Evolutionary conservation across 2,888 invertebrate species (phyloP).

Genomic region (Strigamia transsilvanica): DNA sequence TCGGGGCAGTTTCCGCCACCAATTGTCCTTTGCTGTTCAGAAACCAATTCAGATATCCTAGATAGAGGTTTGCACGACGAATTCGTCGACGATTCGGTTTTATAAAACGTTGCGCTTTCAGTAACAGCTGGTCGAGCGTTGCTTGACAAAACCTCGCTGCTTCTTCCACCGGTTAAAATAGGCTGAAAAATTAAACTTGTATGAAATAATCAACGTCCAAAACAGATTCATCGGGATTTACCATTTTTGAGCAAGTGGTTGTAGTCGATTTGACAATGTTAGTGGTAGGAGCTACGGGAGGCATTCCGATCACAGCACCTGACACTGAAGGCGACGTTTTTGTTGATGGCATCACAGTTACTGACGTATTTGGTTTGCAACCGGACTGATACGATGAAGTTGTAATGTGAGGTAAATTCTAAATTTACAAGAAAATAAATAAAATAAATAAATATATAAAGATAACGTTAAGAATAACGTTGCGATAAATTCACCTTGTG

Average conservation of each 20-base stretch:
- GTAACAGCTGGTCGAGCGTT: conserved; percentile 3
- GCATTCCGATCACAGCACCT: conserved; percentile 53
- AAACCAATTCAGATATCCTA: background rate
- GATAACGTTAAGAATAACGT: background rate
- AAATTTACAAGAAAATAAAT: background rate
- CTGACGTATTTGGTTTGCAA: conserved; percentile 32
- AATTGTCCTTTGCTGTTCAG: conserved; percentile 42
- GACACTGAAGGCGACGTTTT: conserved; percentile 25
- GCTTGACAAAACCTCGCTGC: conserved; percentile 15
- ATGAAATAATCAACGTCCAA: too few species aligned
- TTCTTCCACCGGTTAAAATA: conserved; percentile 34
- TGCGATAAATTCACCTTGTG: background rate
- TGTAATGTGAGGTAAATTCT: conserved; percentile 32
- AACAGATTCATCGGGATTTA: background rate
- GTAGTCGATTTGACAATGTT: conserved; percentile 50
- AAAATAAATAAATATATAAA: background rate
- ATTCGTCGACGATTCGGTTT: background rate
- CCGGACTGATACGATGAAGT: conserved; percentile 39
- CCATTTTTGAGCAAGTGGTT: conserved; percentile 52
- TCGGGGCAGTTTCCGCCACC: conserved; percentile 50
- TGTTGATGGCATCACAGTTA: conserved; percentile 26
- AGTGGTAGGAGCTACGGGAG: conserved; percentile 54
- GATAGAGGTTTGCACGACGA: conserved; percentile 9
- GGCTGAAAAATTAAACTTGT: background rate
- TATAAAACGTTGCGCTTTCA: background rate